phyloP scores from a whole-genome alignment of 2,113 vertebrate genomes.

The Boleophthalmus pectinirostris region DNA sequence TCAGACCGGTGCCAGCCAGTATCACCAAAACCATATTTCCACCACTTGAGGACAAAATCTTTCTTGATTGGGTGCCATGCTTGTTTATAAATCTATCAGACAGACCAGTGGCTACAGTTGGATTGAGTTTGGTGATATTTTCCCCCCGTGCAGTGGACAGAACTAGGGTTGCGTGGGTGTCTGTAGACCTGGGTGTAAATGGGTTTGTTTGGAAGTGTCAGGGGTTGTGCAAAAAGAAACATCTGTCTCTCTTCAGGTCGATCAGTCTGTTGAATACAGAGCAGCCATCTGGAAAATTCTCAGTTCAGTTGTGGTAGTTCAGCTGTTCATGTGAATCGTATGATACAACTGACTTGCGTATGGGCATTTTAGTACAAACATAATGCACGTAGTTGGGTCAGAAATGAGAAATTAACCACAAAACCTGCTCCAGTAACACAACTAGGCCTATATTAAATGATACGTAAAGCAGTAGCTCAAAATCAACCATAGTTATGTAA shows the following conservation, averaged over 20 bases:
- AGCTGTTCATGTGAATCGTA: background rate
- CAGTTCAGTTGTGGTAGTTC: background rate
- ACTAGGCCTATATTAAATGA: too few relatives aligned
- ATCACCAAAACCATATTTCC: conserved; percentile 76
- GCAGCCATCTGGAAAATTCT: background rate
- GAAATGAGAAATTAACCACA: too few relatives aligned
- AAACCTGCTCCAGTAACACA: too few relatives aligned
- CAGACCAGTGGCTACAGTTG: conserved; percentile 48
- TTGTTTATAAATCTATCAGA: conserved; percentile 81
- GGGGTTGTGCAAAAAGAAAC: conserved; percentile 28
- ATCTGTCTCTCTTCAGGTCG: conserved; percentile 23
- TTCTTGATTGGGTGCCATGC: conserved; percentile 72
- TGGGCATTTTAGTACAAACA: too few relatives aligned
- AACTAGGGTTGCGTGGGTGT: conserved; percentile 48
- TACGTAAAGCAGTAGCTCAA: too few relatives aligned
- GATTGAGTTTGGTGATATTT: conserved; percentile 67
- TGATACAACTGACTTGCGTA: background rate
- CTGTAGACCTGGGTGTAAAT: conserved; percentile 36
- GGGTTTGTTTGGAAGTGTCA: conserved; percentile 50
- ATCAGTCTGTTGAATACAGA: conserved; percentile 20
- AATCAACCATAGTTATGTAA: too few relatives aligned
- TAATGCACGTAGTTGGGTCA: too few relatives aligned
- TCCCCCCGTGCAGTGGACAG: conserved; percentile 25
- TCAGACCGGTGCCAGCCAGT: conserved; percentile 65
- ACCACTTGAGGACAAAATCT: conserved; percentile 75